phyloP scores from a whole-genome alignment of 2,888 invertebrate genomes.

The Phasia obesa region DNA sequence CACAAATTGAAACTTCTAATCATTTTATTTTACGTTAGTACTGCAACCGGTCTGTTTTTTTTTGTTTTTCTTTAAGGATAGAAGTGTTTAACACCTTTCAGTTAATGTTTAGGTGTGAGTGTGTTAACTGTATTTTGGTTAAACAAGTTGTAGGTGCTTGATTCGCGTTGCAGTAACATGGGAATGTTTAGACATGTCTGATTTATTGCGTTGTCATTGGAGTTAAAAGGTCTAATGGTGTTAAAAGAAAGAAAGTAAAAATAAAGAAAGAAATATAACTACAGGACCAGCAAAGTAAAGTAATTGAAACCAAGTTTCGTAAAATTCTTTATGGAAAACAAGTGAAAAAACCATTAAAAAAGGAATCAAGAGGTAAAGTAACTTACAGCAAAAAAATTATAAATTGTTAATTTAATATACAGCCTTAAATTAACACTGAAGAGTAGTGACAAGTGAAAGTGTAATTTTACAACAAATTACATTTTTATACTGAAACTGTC shows the following conservation, averaged over 20 bases:
- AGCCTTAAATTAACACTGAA: no score
- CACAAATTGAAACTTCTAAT: conserved; percentile 63
- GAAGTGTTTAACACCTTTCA: conserved; percentile 3
- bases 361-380: no score
- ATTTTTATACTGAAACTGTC: no score
- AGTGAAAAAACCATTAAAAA: no score
- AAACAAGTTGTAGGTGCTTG: conserved; percentile 33
- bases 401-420: no score
- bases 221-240: conserved; percentile 59
- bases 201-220: conserved; percentile 65
- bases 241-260: neutral
- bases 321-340: neutral
- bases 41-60: neutral
- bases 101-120: neutral
- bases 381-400: no score
- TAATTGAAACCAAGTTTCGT: neutral
- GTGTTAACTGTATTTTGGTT: conserved; percentile 3
- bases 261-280: neutral
- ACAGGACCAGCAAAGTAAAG: neutral
- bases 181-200: conserved; percentile 49
- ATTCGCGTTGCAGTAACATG: conserved; percentile 42
- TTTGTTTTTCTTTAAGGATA: neutral
- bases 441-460: no score
- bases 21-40: no score
- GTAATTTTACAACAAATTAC: no score